Evolutionary conservation across 2,113 vertebrate species (phyloP).

Genomic region (Morone saxatilis): DNA sequence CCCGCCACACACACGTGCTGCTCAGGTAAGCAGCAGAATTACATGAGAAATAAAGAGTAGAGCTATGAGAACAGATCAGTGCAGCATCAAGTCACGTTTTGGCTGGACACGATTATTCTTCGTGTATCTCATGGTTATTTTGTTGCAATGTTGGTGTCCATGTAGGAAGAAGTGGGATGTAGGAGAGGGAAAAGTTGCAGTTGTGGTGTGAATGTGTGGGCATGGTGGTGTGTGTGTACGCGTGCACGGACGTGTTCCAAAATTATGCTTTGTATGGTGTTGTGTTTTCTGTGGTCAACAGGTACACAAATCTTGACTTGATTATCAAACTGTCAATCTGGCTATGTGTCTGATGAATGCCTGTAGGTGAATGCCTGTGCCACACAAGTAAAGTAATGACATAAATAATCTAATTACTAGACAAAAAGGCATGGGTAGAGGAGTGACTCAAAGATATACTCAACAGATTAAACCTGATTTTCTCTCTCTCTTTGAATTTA

Average conservation of each 20-base stretch:
- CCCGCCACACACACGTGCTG: too few species aligned
- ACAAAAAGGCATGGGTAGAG: neutral
- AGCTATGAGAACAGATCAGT: neutral
- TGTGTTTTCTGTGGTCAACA: neutral
- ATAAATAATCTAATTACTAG: neutral
- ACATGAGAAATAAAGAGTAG: neutral
- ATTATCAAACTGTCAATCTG: neutral
- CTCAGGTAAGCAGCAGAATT: too few species aligned
- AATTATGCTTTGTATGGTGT: neutral
- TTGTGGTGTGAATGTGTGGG: neutral
- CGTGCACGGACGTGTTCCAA: neutral
- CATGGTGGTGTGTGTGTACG: neutral
- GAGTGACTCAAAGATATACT: neutral
- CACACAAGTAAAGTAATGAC: neutral
- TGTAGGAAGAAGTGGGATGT: constrained; percentile 15
- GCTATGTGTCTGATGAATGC: neutral
- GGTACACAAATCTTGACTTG: neutral
- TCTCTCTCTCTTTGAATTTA: neutral
- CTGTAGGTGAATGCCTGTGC: too few species aligned
- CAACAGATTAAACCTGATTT: neutral
- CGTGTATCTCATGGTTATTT: neutral
- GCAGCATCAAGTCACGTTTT: neutral
- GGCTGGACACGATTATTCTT: constrained; percentile 22
- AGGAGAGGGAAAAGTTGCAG: neutral
- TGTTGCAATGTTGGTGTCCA: neutral